Base-by-base conservation (phyloP, 2,797 vertebrate species). In the Malacoraja senta region DNA sequence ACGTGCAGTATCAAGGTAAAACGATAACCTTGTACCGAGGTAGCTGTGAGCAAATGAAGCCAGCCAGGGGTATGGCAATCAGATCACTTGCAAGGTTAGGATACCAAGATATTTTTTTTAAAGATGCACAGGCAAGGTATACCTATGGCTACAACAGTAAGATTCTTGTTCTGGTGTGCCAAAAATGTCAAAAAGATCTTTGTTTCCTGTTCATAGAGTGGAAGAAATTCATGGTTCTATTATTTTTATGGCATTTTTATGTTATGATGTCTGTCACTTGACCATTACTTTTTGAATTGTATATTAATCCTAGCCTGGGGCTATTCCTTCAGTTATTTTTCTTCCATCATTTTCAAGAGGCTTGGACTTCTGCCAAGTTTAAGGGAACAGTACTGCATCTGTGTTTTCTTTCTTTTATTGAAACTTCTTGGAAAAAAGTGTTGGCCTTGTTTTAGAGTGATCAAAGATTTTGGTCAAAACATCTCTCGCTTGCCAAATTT, bases 301-400 rank as follows among this genome's bases (percentile, higher is more conserved):
- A 53, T 92, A 76, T 76, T 74, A 92, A 92, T 76, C 90, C 71
- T 92, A 38, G 38, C 90, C 71, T 76, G 53, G 44, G 90, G 68
- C 71, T 92, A 92, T 92, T 92, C 90, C 90, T 26, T 92, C 32
- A 91, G 38, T 91, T 91, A 71, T 91, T 91, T 91, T 72, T 91
- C 68, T 72, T 74, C 88, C 90, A 76, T 76, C 90, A 76, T 72
- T 76, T 72, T 92, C 38, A 74, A 44, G 38, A 92, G 35, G 72
- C n/a, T 92, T 92, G 90, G 90, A 53, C 12, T n/a, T 92, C 90
- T 92, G 90, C 90, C 90, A 72, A 92, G 68, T 71, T 92, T 53
- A 13, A n/a, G 68, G 71, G 71, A 92, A 76, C 24, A 58, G 44
- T 71, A n/a, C 35, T 68, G 84, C 90, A 92, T 92, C 90, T 92